Evolutionary conservation across 1,140 invertebrate species (phyloP).

Genomic region (Brachionus rubens): DNA sequence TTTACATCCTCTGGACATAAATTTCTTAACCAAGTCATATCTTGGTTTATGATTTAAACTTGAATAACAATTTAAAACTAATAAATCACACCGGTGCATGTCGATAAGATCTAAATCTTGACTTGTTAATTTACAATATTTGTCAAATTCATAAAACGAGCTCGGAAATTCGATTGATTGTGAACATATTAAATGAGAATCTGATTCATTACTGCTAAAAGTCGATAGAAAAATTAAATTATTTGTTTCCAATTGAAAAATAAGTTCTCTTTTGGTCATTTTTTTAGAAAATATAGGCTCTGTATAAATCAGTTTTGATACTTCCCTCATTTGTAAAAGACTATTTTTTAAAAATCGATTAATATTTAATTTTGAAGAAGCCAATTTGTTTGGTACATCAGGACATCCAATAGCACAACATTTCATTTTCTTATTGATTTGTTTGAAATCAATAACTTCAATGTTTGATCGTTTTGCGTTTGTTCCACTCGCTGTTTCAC

Average conservation of each 20-base stretch:
- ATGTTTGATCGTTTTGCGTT: slow-evolving; percentile 37
- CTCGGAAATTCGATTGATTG: slow-evolving; percentile 9
- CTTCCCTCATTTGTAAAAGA: neutral
- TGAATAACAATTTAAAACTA: slow-evolving; percentile 38
- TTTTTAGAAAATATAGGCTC: slow-evolving; percentile 28
- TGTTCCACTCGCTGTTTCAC: slow-evolving; percentile 28
- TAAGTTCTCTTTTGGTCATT: slow-evolving; percentile 42
- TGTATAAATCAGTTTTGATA: neutral
- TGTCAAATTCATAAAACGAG: slow-evolving; percentile 22
- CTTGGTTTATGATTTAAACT: slow-evolving; percentile 20
- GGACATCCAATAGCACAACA: slow-evolving; percentile 39
- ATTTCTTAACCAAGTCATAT: slow-evolving; percentile 33
- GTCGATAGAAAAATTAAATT: slow-evolving; percentile 24
- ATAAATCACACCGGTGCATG: slow-evolving; percentile 26
- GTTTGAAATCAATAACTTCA: slow-evolving; percentile 25
- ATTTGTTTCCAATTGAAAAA: slow-evolving; percentile 28
- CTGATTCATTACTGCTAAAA: slow-evolving; percentile 38
- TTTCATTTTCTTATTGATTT: neutral
- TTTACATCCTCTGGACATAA: slow-evolving; percentile 1
- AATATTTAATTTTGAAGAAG: neutral
- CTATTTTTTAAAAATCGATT: slow-evolving; percentile 5
- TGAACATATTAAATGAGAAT: slow-evolving; percentile 34
- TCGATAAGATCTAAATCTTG: slow-evolving; percentile 33
- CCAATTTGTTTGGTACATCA: neutral
- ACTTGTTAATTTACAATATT: slow-evolving; percentile 33